Base-by-base conservation (phyloP, 2,888 invertebrate species). In the Andrena praecox region DNA sequence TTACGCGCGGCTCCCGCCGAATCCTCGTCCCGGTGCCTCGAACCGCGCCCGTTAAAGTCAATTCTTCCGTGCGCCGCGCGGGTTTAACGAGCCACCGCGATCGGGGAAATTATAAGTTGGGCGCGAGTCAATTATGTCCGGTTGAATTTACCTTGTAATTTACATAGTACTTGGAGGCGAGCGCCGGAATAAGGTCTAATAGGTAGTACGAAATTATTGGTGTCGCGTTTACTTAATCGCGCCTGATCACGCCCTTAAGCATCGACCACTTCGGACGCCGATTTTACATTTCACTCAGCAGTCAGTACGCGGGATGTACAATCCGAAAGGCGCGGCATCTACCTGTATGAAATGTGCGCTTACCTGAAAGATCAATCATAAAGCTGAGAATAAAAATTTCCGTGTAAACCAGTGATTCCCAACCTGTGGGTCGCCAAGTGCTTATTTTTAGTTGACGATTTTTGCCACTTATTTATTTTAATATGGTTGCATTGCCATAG, bases 21-120 rank as follows among this genome's bases (percentile, higher is more conserved):
- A 31, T 29, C 2, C 33, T 7, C 5, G 5, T 20, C 29, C 12
- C 12, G 59, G 20, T 56, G 27, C 8, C 1, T 42, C 10, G 20
- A 3, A 27, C 7, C 31, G 20, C 24, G 54, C 0, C 54, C 82
- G 72, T 80, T 73, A 27, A 27, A 20, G 69, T 72, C 73, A 73
- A 80, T 73, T 81, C 50, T 31, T 20, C 29, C 35, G 29, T 8
- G 27, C 8, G 33, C 42, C n/a, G 20, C 31, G 33, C 60, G 31
- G 20, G 6, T 24, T 68, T 80, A 80, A 80, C 80, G 67, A 73
- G 82, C 33, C 12, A n/a, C 27, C 42, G 0, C 29, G 50, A 62
- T 59, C 73, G 56, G n/a, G 31, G 54, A 80, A 76, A 81, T 81
- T 72, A 81, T 80, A 80, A 71, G 67, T 81, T 80, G 68, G 67